Evolutionary conservation across 2,113 vertebrate species (phyloP).

Genomic region (Ranitomeya variabilis): DNA sequence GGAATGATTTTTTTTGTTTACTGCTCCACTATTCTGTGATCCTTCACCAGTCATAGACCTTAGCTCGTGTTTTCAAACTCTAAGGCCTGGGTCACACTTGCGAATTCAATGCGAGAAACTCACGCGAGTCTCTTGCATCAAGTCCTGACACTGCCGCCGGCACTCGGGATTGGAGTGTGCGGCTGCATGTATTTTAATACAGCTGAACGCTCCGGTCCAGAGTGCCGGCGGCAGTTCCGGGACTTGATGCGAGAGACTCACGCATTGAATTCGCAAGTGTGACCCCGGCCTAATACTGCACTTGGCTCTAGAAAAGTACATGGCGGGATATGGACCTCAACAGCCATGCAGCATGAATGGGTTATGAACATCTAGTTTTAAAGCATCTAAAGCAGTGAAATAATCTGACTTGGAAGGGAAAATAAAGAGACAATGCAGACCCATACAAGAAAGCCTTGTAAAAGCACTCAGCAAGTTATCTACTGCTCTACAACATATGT

Average conservation of each 20-base stretch:
- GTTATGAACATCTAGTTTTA: not conserved
- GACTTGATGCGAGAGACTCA: too few relatives aligned
- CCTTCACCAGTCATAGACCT: not conserved
- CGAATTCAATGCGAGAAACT: too few relatives aligned
- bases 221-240: too few relatives aligned
- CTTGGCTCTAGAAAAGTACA: not conserved
- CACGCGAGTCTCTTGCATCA: too few relatives aligned
- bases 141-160: too few relatives aligned
- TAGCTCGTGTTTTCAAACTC: not conserved
- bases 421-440: not conserved
- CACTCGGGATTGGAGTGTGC: too few relatives aligned
- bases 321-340: too few relatives aligned
- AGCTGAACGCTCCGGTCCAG: too few relatives aligned
- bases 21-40: not conserved
- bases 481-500: slow-evolving; percentile 29
- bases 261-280: too few relatives aligned
- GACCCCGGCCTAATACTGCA: not conserved
- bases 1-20: not conserved
- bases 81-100: too few relatives aligned
- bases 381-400: not conserved
- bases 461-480: slow-evolving; percentile 28
- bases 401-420: slow-evolving; percentile 1
- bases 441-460: not conserved
- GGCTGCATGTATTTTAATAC: too few relatives aligned
- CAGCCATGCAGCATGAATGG: not conserved